Conservation (phyloP, 2,888 invertebrate species). For the Sphaerophoria taeniata region DNA sequence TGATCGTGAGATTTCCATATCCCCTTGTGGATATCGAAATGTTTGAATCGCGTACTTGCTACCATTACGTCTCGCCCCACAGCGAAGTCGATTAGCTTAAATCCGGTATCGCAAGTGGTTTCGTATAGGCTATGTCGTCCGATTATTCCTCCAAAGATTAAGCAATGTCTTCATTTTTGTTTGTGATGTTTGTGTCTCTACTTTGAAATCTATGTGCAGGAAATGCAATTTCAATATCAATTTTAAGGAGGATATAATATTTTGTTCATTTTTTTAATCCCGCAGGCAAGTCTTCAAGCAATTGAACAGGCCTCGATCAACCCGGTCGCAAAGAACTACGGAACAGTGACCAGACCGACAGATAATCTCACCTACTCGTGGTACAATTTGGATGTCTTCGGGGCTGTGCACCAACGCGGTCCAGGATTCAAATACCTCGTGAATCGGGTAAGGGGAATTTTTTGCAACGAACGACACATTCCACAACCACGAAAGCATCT, state of each 20-base stretch:
- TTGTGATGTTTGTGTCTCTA: too few relatives aligned
- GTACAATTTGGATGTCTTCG: conserved; percentile 91
- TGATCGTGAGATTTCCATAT: too few relatives aligned
- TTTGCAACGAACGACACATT: conserved; percentile 81
- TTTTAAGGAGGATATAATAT: neutral
- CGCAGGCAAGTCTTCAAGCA: conserved; percentile 37
- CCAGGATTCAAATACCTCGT: conserved; percentile 81
- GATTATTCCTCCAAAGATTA: too few relatives aligned
- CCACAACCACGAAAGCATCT: conserved; percentile 86
- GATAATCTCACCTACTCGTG: conserved; percentile 88
- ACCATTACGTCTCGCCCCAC: too few relatives aligned
- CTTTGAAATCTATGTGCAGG: too few relatives aligned
- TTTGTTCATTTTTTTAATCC: neutral
- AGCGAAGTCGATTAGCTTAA: too few relatives aligned
- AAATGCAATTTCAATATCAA: too few relatives aligned
- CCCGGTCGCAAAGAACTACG: conserved; percentile 79
- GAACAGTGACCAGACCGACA: conserved; percentile 76
- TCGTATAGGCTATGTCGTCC: too few relatives aligned
- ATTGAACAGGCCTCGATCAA: conserved; percentile 78
- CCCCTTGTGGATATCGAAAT: too few relatives aligned
- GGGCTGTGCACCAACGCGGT: conserved; percentile 84
- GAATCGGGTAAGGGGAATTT: conserved; percentile 83
- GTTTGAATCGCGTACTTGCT: too few relatives aligned
- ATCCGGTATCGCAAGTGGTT: too few relatives aligned
- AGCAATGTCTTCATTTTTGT: too few relatives aligned